phyloP scores from a whole-genome alignment of 1,140 invertebrate genomes.

The Zophobas atratus region DNA sequence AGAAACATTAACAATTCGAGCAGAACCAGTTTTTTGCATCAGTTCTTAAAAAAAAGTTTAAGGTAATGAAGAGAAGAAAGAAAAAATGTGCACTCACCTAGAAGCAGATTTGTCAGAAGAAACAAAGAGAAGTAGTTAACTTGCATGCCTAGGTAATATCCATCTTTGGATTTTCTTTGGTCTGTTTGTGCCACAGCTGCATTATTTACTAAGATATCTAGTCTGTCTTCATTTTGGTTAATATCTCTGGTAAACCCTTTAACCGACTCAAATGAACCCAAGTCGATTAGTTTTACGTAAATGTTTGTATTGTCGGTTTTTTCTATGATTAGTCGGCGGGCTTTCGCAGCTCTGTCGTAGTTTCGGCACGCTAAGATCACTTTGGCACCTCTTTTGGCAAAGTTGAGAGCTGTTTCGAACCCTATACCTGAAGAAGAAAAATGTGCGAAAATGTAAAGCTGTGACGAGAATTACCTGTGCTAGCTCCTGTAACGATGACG shows the following conservation, averaged over 20 bases:
- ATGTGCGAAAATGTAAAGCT: no score
- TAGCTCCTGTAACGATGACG: no score
- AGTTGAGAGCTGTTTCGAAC: no score
- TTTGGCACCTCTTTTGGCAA: no score
- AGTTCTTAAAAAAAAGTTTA: conserved; percentile 55
- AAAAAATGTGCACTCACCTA: no score
- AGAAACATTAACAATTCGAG: conserved; percentile 80
- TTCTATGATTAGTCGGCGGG: no score
- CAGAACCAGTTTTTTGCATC: conserved; percentile 72
- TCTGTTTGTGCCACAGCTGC: conserved; percentile 73
- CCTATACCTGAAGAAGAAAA: no score
- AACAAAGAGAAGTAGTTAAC: conserved; percentile 63
- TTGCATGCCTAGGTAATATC: conserved; percentile 69
- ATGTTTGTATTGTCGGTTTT: conserved; percentile 71
- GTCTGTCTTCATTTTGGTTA: conserved; percentile 73
- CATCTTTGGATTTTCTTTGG: conserved; percentile 69
- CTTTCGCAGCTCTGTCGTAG: no score
- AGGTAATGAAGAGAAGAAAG: no score
- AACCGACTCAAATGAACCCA: conserved; percentile 75
- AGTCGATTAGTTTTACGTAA: conserved; percentile 74
- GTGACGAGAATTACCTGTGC: no score
- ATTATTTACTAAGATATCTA: conserved; percentile 90
- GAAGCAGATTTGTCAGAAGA: conserved; percentile 70
- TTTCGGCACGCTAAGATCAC: no score
- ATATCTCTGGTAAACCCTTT: conserved; percentile 75